Evolutionary conservation across 2,888 invertebrate genomes (phyloP).

Genomic region (Eremobia ochroleuca): DNA sequence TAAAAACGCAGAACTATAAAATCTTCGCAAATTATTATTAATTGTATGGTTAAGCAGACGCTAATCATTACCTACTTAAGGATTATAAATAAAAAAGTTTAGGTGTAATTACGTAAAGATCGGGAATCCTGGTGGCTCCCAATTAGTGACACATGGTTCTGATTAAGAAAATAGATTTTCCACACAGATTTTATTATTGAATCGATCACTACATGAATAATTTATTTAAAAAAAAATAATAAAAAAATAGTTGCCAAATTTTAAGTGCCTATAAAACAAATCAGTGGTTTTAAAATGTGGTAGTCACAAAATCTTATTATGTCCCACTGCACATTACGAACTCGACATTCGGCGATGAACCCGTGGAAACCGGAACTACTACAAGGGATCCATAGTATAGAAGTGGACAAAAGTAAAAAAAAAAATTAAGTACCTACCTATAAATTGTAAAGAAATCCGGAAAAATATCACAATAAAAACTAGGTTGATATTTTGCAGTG

Average conservation of each 20-base stretch:
- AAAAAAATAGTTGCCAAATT: neutral
- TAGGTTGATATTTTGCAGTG: neutral
- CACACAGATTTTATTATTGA: neutral
- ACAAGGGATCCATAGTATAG: slow-evolving; percentile 48
- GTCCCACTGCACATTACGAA: slow-evolving; percentile 21
- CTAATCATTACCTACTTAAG: too few species aligned
- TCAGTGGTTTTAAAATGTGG: neutral
- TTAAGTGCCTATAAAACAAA: neutral
- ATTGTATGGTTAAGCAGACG: too few species aligned
- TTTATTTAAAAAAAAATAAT: neutral
- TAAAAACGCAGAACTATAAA: neutral
- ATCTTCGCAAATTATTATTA: neutral
- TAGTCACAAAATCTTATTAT: slow-evolving; percentile 16
- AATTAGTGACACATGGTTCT: neutral
- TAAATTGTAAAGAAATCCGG: neutral
- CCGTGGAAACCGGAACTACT: slow-evolving; percentile 52
- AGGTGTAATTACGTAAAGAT: too few species aligned
- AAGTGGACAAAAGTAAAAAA: slow-evolving; percentile 46
- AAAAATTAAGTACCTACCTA: neutral
- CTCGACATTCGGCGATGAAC: slow-evolving; percentile 32
- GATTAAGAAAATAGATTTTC: neutral
- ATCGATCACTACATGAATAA: neutral
- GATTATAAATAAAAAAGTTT: too few species aligned
- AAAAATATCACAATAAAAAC: neutral
- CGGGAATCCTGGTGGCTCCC: neutral